A percentile compares a stretch with the other conserved stretches of the same genome.
phyloP scores from a whole-genome alignment of 2,113 vertebrate species.

The Dipodomys spectabilis region DNA sequence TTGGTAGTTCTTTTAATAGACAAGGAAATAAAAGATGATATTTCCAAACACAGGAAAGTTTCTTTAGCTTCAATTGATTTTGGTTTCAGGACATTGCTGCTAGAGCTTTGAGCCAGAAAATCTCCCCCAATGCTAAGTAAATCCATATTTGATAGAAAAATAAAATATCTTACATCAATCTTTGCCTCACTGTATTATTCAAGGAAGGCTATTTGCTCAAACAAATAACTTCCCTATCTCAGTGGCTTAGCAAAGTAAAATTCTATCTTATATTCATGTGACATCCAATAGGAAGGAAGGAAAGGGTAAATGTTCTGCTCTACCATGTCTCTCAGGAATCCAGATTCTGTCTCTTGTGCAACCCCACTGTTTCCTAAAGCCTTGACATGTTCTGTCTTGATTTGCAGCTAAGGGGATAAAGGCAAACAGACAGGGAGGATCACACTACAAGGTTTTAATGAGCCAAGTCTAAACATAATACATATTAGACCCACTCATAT shows the following conservation, averaged over 20 bases:
- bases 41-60: not conserved
- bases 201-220: not conserved
- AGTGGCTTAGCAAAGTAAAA: conserved; percentile 17
- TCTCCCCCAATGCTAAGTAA: conserved; percentile 34
- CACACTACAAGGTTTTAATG: not conserved
- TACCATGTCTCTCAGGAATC: not conserved
- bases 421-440: accelerated
- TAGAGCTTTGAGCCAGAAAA: conserved; percentile 61
- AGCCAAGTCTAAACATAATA: not conserved
- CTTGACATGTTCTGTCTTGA: not conserved
- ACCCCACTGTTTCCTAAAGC: not conserved
- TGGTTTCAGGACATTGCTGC: conserved; percentile 30
- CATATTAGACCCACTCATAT: not conserved
- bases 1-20: not conserved
- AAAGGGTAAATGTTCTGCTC: not conserved
- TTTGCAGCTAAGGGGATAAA: not conserved
- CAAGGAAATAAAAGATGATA: conserved; percentile 5
- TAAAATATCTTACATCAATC: not conserved
- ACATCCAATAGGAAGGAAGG: not conserved
- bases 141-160: not conserved
- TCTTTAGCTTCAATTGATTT: conserved; percentile 24
- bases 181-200: conserved; percentile 35
- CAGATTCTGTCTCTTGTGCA: not conserved
- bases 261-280: not conserved
- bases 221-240: conserved; percentile 27